phyloP scores from a whole-genome alignment of 2,888 invertebrate species.

The Hipparchia sbordonii region DNA sequence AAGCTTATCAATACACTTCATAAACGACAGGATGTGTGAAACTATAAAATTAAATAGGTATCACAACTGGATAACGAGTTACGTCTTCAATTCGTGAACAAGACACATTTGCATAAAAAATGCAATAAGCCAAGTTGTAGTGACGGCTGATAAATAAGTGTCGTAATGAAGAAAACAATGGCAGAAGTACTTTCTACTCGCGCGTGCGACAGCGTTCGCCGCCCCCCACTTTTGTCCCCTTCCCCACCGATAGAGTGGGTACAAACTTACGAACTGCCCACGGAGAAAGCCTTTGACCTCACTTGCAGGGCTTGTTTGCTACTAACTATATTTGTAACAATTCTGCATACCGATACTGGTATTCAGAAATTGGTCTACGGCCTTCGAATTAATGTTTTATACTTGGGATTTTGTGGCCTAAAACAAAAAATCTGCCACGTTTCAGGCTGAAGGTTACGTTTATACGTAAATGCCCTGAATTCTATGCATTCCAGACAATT shows the following conservation, averaged over 20 bases:
- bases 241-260: constrained; percentile 45
- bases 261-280: constrained; percentile 56
- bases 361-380: neutral
- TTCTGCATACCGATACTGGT: constrained; percentile 49
- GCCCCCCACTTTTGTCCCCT: constrained; percentile 45
- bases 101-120: constrained; percentile 66
- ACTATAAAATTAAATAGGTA: constrained; percentile 27
- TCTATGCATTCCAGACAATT: constrained; percentile 11
- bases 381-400: constrained; percentile 20
- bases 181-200: constrained; percentile 71
- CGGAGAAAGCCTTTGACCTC: constrained; percentile 78
- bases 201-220: constrained; percentile 56
- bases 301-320: constrained; percentile 64
- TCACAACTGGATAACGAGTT: constrained; percentile 35
- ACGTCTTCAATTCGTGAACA: constrained; percentile 43
- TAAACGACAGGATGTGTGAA: constrained; percentile 27
- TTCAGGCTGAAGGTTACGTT: constrained; percentile 29
- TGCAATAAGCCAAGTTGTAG: constrained; percentile 60
- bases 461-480: constrained; percentile 15
- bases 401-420: constrained; percentile 14
- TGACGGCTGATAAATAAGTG: constrained; percentile 73
- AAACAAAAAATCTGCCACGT: constrained; percentile 18
- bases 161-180: constrained; percentile 79
- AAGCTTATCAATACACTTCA: constrained; percentile 4
- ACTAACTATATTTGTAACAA: constrained; percentile 56